Evolutionary conservation across 1,140 invertebrate species (phyloP), one percentile per base, ranked within the genome.

Genomic region (Drosophila punjabiensis): DNA sequence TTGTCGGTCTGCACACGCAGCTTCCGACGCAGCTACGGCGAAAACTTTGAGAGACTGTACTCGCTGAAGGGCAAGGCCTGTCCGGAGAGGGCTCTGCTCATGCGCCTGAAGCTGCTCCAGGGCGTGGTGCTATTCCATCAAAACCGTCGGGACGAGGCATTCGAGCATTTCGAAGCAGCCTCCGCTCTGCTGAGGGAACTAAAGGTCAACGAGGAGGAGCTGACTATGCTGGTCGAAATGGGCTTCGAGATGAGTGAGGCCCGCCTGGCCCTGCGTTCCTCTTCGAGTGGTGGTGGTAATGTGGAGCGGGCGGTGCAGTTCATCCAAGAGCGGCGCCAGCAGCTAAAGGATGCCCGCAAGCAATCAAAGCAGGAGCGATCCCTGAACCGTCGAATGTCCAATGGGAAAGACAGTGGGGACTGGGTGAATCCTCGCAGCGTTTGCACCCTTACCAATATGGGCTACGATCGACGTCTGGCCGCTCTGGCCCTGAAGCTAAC

Each of bases 71-170:
- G 96, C 4, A 87, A 81, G 52, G 65, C 70, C 8, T 96, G 95
- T 7, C 96, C 95, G 71, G 96, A 97, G 89, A 94, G 95, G 20
- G 96, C 95, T 3, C 91, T 97, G 16, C 94, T 97, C 60, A 95
- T 97, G 94, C 95, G 96, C 5, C 94, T 97, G 11, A 96, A 97
- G 93, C 92, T 97, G 35, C 93, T 97, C 18, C 96, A 97, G 93
- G 97, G 96, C 2, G 95, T 97, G 59, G 95, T 97, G 9, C 93
- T 95, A 2, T 97, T 96, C 92, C 96, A 97, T 89, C 95, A 96
- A 92, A 96, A 96, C 82, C 94, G 94, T 69, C 92, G 95, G 1
- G 82, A 94, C 6, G 94, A 95, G 68, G 96, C 96, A 1, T 93
- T 93, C 30, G 79, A 87, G 30, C 89, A 96, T 5, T 93, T 97